A percentile compares a stretch with the other conserved stretches of the same genome.
phyloP scores from a whole-genome alignment of 2,113 vertebrate genomes.

The Mustela lutreola region DNA sequence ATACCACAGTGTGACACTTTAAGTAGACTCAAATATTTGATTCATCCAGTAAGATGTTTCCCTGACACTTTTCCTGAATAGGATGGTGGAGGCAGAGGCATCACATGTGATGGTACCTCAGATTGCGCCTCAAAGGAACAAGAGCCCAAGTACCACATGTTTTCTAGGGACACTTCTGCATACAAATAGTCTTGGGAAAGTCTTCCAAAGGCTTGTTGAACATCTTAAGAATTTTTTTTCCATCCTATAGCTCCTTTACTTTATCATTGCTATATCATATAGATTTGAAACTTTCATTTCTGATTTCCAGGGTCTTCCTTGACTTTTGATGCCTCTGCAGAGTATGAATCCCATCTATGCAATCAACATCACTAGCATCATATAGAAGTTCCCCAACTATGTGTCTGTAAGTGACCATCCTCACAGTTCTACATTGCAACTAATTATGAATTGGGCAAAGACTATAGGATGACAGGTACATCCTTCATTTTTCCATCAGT shows the following conservation, averaged over 20 bases:
- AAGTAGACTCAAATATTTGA: not conserved
- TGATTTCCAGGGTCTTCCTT: not conserved
- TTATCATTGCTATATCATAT: not conserved
- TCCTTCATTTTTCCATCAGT: not conserved
- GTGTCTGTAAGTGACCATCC: not conserved
- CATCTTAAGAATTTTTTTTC: not conserved
- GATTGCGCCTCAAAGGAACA: not conserved
- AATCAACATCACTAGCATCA: not conserved
- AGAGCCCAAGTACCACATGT: not conserved
- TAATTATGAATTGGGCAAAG: not conserved
- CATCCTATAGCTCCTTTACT: not conserved
- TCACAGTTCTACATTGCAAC: not conserved
- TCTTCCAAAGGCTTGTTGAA: not conserved
- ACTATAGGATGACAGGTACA: not conserved
- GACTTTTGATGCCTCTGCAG: not conserved
- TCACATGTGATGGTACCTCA: not conserved
- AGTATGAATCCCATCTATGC: not conserved
- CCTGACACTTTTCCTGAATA: not conserved
- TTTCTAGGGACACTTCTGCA: not conserved
- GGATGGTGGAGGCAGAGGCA: not conserved
- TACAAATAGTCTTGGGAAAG: not conserved
- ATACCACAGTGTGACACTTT: not conserved
- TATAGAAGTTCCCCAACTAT: not conserved
- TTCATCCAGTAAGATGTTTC: not conserved
- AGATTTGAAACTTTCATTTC: not conserved